Conservation (phyloP, 2,888 invertebrate species). For the Drosophila nr. perissopoda region DNA sequence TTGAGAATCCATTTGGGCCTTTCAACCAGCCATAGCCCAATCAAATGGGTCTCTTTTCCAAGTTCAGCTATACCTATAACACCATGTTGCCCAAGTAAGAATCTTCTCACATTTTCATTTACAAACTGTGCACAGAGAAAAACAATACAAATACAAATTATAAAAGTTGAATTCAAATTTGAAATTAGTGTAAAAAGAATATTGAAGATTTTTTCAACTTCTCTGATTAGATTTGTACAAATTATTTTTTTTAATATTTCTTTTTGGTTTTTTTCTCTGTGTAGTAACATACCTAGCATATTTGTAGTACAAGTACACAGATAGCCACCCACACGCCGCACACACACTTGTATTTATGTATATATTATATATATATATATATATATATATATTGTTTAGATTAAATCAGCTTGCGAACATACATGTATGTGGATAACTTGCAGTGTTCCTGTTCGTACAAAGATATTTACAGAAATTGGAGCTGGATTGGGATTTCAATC, state of each 20-base stretch:
- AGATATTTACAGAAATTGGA: not conserved
- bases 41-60: slow-evolving; percentile 71
- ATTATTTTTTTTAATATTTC: not conserved
- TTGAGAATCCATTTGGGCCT: slow-evolving; percentile 50
- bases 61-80: slow-evolving; percentile 68
- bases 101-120: slow-evolving; percentile 2
- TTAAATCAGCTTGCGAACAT: slow-evolving; percentile 12
- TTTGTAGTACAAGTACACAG: not conserved
- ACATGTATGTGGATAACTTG: slow-evolving; percentile 4
- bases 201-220: not conserved
- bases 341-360: not conserved
- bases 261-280: not conserved
- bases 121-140: not conserved
- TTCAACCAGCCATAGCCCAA: slow-evolving; percentile 15
- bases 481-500: not conserved
- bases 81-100: slow-evolving; percentile 70
- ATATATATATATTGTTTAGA: not conserved
- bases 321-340: not conserved
- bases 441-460: not conserved
- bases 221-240: not conserved
- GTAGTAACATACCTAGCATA: slow-evolving; percentile 6
- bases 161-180: too few species aligned
- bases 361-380: not conserved
- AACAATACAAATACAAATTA: not conserved
- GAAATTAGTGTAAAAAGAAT: not conserved